Evolutionary conservation across 2,888 invertebrate genomes (phyloP).

Genomic region (Trichacis sp.): DNA sequence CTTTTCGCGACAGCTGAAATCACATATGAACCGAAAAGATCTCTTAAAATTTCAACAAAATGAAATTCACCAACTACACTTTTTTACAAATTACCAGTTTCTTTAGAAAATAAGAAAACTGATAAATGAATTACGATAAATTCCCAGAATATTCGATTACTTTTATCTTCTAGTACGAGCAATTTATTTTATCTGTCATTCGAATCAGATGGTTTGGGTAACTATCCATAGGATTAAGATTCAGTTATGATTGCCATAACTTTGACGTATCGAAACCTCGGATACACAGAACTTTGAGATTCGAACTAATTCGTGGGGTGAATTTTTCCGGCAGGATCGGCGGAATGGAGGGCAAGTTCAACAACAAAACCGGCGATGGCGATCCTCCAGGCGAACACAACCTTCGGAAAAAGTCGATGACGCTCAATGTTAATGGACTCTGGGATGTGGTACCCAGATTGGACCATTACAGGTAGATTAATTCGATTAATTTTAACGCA

Average conservation of each 20-base stretch:
- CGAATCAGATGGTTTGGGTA: too few relatives aligned
- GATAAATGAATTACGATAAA: not conserved
- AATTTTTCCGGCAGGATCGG: conserved; percentile 48
- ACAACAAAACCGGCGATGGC: conserved; percentile 53
- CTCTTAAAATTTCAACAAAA: too few relatives aligned
- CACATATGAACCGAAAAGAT: too few relatives aligned
- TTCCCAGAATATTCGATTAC: too few relatives aligned
- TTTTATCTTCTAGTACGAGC: too few relatives aligned
- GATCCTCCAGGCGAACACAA: conserved; percentile 52
- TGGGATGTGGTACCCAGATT: conserved; percentile 66
- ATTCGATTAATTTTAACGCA: not conserved
- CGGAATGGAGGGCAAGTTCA: conserved; percentile 57
- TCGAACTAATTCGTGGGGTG: not conserved
- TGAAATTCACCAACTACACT: too few relatives aligned
- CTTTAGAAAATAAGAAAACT: too few relatives aligned
- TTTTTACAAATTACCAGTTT: too few relatives aligned
- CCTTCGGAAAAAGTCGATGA: conserved; percentile 61
- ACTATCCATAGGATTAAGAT: too few relatives aligned
- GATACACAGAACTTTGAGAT: too few relatives aligned
- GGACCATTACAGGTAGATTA: conserved; percentile 62
- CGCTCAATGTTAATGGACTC: conserved; percentile 63
- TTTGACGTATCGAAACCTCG: not conserved
- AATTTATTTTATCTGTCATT: too few relatives aligned
- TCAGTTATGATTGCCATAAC: not conserved
- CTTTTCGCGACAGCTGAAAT: too few relatives aligned